Conservation (phyloP, 2,797 vertebrate species). For the Pseudocheirus occidentalis region DNA sequence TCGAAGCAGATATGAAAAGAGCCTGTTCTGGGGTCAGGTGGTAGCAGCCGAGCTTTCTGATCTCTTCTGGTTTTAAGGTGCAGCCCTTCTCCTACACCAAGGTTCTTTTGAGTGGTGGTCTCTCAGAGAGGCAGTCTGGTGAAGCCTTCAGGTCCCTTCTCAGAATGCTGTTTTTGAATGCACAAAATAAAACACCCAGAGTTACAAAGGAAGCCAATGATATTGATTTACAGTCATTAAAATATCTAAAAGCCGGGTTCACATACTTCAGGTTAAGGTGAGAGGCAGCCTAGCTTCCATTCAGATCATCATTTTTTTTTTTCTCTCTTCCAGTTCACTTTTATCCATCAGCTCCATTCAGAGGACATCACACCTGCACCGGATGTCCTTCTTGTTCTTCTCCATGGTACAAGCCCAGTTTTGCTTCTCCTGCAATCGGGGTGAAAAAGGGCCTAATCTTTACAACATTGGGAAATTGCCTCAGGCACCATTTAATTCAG, state of each 20-base stretch:
- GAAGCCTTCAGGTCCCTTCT: no score
- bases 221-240: background rate
- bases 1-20: background rate
- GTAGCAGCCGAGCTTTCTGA: background rate
- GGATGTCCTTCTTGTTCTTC: background rate
- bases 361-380: background rate
- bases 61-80: background rate
- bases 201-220: background rate
- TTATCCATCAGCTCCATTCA: background rate
- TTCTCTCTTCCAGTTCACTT: background rate
- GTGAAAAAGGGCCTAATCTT: background rate
- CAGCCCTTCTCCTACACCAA: background rate
- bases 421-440: background rate
- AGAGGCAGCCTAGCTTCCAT: background rate
- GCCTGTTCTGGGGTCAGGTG: background rate
- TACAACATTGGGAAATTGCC: background rate
- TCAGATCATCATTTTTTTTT: background rate
- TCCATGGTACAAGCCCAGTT: background rate
- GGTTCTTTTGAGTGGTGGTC: background rate
- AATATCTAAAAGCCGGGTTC: background rate
- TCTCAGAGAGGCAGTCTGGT: background rate
- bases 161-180: background rate
- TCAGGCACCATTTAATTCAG: background rate
- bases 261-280: background rate
- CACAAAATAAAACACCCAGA: background rate